Evolutionary conservation across 2,888 invertebrate genomes (phyloP).

Genomic region (Pristionchus fissidentatus): DNA sequence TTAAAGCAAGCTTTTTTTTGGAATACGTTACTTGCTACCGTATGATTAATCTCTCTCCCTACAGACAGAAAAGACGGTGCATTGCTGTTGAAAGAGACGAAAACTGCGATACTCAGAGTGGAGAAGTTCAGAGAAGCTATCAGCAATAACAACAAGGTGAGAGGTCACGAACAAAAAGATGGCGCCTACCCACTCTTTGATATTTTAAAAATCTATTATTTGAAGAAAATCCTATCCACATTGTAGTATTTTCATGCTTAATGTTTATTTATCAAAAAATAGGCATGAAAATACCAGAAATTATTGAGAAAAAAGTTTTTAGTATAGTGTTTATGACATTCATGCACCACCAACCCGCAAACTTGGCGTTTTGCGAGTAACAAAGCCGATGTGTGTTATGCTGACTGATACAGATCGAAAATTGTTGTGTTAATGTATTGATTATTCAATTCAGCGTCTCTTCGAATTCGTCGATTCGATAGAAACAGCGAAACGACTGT

Average conservation of each 20-base stretch:
- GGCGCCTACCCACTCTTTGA: not conserved
- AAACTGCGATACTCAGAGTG: constrained; percentile 57
- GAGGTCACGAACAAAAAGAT: constrained; percentile 26
- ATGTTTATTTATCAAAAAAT: too few species aligned
- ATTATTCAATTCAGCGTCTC: constrained; percentile 52
- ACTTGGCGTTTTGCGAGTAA: too few species aligned
- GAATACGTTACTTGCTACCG: not conserved
- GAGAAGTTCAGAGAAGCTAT: constrained; percentile 29
- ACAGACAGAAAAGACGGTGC: constrained; percentile 64
- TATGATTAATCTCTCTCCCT: constrained; percentile 38
- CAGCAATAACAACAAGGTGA: constrained; percentile 24
- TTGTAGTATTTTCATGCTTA: too few species aligned
- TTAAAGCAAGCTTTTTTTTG: not conserved
- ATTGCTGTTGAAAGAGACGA: constrained; percentile 61
- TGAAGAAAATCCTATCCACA: too few species aligned
- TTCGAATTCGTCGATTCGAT: constrained; percentile 84
- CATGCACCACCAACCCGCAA: too few species aligned
- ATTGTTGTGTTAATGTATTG: not conserved
- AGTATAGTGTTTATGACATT: too few species aligned
- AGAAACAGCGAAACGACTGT: constrained; percentile 88
- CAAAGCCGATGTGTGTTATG: too few species aligned
- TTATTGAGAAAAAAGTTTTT: too few species aligned
- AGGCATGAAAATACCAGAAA: too few species aligned
- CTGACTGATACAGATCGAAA: constrained; percentile 6
- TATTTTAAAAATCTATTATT: not conserved